Evolutionary conservation across 2,888 invertebrate species (phyloP), one percentile per base, ranked within the genome.

Genomic region (Phytoseiulus persimilis): DNA sequence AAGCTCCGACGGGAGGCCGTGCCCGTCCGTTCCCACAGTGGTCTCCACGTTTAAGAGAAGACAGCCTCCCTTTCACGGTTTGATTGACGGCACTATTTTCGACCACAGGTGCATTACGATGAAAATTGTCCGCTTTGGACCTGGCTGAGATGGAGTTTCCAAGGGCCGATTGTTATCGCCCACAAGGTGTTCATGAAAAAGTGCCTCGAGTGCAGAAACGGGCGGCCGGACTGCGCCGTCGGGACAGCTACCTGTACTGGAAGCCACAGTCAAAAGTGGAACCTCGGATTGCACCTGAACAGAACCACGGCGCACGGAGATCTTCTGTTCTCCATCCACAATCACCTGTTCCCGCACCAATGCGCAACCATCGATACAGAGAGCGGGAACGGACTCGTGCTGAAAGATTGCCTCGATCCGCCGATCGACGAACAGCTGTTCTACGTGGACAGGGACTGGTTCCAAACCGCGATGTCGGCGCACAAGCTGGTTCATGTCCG

Each of bases 391-490:
- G 87, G 87, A 31, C 32, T 87, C 28, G 87, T 87, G 87, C 87
- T 87, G 6, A n/a, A 31, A 6, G 32, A 87, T 31, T 87, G 87
- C 23, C 33, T 32, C n/a, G 31, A 45, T 6, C 84, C 84, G 1
- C 84, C 84, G 33, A 32, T n/a, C 45, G 87, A 39, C 45, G n/a
- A 45, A n/a, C 87, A 87, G 33, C 39, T 87, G 45, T 87, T 87
- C 23, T 87, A 87, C 33, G 45, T 87, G 32, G 45, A 87, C 31
- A 14, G 87, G 39, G 33, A 87, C 31, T 87, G 87, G 87, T 87
- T 87, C 45, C 33, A 87, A 9, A 87, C 33, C 32, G 87, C 33
- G 14, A 33, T 33, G 6, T 33, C 45, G 23, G 32, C 33, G 87
- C 33, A 32, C 5, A 32, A 33, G 23, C 28, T 87, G 5, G 23